These are phyloP conservation scores for Spea hammondii DNA, from an alignment of 2,797 vertebrate genomes.

Conservation along the genomic window DNA sequence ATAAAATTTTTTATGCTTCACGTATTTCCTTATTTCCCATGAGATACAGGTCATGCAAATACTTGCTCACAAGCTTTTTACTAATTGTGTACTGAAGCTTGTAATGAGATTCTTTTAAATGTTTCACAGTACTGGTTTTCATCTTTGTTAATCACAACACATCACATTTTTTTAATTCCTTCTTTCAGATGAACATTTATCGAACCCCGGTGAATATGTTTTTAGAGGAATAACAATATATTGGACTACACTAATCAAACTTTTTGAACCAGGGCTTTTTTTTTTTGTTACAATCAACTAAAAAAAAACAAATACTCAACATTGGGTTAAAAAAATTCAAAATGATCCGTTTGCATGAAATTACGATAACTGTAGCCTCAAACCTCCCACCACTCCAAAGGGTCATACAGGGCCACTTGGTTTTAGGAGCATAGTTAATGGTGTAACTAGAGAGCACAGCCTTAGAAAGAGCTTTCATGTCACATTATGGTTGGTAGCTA, in stretches of 20 bases:
- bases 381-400: too few species aligned
- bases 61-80: conserved; percentile 65
- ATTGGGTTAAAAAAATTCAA: neutral
- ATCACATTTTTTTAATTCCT: conserved; percentile 70
- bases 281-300: neutral
- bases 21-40: conserved; percentile 55
- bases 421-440: too few species aligned
- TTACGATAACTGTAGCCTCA: too few species aligned
- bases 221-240: conserved; percentile 17
- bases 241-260: conserved; percentile 6
- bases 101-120: conserved; percentile 73
- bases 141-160: conserved; percentile 69
- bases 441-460: too few species aligned
- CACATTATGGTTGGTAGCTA: too few species aligned
- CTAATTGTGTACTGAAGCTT: conserved; percentile 70
- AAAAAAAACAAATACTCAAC: neutral
- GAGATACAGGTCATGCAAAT: conserved; percentile 60
- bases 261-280: neutral
- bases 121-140: conserved; percentile 70
- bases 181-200: conserved; percentile 48
- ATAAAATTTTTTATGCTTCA: conserved; percentile 51
- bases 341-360: too few species aligned
- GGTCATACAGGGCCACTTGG: too few species aligned
- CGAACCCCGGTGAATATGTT: conserved; percentile 33
- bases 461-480: too few species aligned